Percentiles rank a stretch among this genome's conserved stretches.
Evolutionary conservation across 30 jellyfish, hydroid and myxozoan species (phyloP).

Genomic region (Aurelia sp.): DNA sequence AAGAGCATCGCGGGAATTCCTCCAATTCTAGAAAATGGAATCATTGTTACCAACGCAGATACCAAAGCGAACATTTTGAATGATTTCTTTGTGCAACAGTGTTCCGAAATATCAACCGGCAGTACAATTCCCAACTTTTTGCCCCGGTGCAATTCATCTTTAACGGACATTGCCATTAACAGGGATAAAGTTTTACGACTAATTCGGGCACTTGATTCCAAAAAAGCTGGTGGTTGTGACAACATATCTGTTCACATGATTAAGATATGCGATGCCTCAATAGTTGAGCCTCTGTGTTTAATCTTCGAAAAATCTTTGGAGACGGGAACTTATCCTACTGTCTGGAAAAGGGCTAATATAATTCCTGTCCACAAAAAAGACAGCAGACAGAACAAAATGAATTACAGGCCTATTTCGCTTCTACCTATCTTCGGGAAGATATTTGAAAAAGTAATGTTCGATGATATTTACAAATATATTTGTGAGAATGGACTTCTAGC

Average conservation of each 20-base stretch:
- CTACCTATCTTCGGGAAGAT: conserved; percentile 15
- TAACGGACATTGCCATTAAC: conserved; percentile 9
- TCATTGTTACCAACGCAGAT: conserved; percentile 23
- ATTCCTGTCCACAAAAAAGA: conserved; percentile 64
- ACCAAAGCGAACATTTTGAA: conserved; percentile 49
- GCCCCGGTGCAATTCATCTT: conserved; percentile 12
- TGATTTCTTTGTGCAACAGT: conserved; percentile 48
- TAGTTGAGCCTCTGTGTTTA: conserved; percentile 25
- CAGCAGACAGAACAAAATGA: conserved; percentile 29
- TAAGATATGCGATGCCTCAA: conserved; percentile 28
- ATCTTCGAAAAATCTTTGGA: conserved; percentile 22
- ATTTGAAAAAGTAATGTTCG: conserved; percentile 51
- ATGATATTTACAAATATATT: conserved; percentile 20
- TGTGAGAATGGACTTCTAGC: conserved; percentile 27
- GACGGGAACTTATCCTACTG: conserved; percentile 32
- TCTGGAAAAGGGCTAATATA: conserved; percentile 59
- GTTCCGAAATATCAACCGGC: conserved; percentile 18
- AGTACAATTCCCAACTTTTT: conserved; percentile 30
- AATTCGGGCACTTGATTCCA: conserved; percentile 41
- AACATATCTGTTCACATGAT: conserved; percentile 57
- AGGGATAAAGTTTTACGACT: conserved; percentile 25
- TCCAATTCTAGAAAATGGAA: conserved; percentile 45
- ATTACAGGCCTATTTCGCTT: conserved; percentile 19
- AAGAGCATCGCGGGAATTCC: conserved; percentile 28
- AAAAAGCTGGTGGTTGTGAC: conserved; percentile 66